Evolutionary conservation across 2,888 invertebrate genomes (phyloP), one percentile per base, ranked within the genome.

Genomic region (Anoplius nigerrimus): DNA sequence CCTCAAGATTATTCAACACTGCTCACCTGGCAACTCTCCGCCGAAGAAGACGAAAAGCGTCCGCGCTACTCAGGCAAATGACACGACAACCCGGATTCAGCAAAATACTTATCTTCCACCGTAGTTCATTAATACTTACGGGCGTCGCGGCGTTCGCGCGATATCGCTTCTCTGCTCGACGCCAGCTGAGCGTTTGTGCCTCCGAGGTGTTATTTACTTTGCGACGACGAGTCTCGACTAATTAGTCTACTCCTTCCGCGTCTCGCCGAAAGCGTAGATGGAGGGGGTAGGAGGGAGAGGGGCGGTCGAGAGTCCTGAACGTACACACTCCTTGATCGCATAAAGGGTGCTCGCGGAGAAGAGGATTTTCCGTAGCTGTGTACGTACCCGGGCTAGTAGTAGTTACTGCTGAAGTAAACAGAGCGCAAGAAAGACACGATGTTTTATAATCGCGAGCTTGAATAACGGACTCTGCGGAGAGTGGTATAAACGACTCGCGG

Each of bases 71-170:
- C 34, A 6, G 11, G 34, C 34, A 34, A n/a, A 34, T 34, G 34
- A 34, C 4, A 34, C 34, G 8, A 16, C 18, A 2, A 48, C 48
- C 3, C 11, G 18, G 4, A 11, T 48, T 13, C 18, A 16, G 48
- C 3, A 48, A 55, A 69, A 64, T 66, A 72, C 72, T 66, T 61
- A 66, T 58, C 62, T 70, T 70, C 59, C 20, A n/a, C n/a, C 48
- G 4, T 13, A n/a, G 59, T 58, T 65, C 72, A 46, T 73, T 73
- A 73, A 62, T 60, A 65, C 71, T 65, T 54, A 60, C 18, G 48
- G n/a, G 5, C 15, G 2, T 15, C 21, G n/a, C 34, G 18, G 45
- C 54, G n/a, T 53, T 71, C 4, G 18, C 56, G 20, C 27, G 63
- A 45, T 66, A 63, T 51, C 68, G 58, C 43, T 61, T 16, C 65